phyloP scores from a whole-genome alignment of 2,113 vertebrate species.

The Grammomys dolichurus region DNA sequence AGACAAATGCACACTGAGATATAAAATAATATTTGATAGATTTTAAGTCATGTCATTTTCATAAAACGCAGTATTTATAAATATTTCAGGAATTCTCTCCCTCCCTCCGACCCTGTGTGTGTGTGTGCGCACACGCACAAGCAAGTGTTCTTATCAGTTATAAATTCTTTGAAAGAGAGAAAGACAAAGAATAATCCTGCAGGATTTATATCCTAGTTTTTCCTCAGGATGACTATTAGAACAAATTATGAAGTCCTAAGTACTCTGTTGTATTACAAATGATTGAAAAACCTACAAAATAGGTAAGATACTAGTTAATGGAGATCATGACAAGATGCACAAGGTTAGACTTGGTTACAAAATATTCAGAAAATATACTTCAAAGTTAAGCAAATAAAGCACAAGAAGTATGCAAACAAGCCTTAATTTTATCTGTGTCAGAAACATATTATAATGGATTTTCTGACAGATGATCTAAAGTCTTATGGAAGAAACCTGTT shows the following conservation, averaged over 20 bases:
- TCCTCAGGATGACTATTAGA: background rate
- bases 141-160: background rate
- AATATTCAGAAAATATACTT: slow-evolving; percentile 28
- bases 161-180: background rate
- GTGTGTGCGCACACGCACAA: background rate
- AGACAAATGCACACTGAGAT: background rate
- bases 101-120: background rate
- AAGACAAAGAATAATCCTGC: background rate
- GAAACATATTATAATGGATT: slow-evolving; percentile 10
- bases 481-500: background rate
- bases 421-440: slow-evolving; percentile 36
- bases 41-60: background rate
- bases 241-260: background rate
- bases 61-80: slow-evolving; percentile 27
- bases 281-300: background rate
- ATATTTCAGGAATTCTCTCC: background rate
- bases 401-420: slow-evolving; percentile 22
- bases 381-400: slow-evolving; percentile 13
- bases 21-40: slow-evolving; percentile 37
- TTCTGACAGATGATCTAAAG: background rate
- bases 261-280: background rate
- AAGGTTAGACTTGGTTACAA: background rate
- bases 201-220: background rate
- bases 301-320: background rate
- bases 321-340: background rate